Conservation (phyloP, 1,140 invertebrate genomes). For the Drosophila azteca region DNA sequence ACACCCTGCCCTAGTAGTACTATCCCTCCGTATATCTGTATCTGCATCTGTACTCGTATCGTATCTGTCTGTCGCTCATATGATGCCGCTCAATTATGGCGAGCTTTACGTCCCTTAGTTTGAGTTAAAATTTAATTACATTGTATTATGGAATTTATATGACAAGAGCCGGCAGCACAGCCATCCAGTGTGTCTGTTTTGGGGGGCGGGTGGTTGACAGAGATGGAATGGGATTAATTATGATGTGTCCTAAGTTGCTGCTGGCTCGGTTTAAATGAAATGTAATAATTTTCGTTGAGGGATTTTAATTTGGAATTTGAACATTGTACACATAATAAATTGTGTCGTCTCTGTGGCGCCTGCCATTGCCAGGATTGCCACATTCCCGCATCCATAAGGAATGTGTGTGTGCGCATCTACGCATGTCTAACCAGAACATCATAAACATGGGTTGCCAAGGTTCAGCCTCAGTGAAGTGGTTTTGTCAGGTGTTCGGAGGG, state of each 20-base stretch:
- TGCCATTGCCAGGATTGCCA: conserved; percentile 29
- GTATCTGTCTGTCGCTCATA: conserved; percentile 41
- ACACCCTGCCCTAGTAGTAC: neutral
- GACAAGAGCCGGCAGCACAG: conserved; percentile 51
- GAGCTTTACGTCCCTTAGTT: conserved; percentile 78
- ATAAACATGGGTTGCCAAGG: conserved; percentile 1
- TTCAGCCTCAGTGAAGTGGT: too few species aligned
- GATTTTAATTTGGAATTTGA: conserved; percentile 79
- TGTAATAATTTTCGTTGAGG: conserved; percentile 83
- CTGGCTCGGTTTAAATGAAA: conserved; percentile 76
- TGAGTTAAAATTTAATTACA: conserved; percentile 81
- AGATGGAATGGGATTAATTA: conserved; percentile 79
- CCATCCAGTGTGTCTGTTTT: conserved; percentile 16
- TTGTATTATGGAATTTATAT: conserved; percentile 83
- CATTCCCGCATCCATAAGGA: neutral
- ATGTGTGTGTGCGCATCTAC: too few species aligned
- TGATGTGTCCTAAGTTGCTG: conserved; percentile 77
- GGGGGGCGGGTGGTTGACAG: neutral
- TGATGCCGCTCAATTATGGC: conserved; percentile 66
- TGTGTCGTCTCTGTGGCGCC: conserved; percentile 23
- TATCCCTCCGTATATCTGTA: neutral
- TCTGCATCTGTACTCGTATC: conserved; percentile 8
- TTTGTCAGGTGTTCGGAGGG: too few species aligned
- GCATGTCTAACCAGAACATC: neutral
- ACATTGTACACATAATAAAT: conserved; percentile 73